These are phyloP conservation scores for Diaphora mendica DNA, from an alignment of 2,888 invertebrate species.

Conservation along the genomic window DNA sequence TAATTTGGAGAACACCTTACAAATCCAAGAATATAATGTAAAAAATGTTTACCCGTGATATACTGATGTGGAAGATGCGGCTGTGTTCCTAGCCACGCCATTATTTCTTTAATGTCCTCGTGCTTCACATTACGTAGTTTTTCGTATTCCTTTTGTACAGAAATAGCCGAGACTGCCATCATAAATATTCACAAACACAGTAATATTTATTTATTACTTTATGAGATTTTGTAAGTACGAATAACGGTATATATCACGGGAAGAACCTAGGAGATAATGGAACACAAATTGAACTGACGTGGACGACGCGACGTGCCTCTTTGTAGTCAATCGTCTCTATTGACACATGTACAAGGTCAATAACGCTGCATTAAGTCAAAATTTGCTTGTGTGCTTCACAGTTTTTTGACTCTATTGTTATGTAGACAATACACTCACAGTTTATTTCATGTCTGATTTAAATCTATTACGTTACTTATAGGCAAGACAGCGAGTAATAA, in stretches of 20 bases:
- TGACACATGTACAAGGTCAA: slow-evolving; percentile 49
- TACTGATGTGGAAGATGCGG: slow-evolving; percentile 85
- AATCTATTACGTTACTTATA: background rate
- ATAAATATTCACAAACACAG: slow-evolving; percentile 27
- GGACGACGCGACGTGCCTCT: slow-evolving; percentile 24
- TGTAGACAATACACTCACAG: slow-evolving; percentile 1
- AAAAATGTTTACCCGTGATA: slow-evolving; percentile 74
- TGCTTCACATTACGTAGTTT: slow-evolving; percentile 85
- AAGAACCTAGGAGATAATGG: slow-evolving; percentile 37
- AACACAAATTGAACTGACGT: slow-evolving; percentile 42
- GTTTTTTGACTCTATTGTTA: background rate
- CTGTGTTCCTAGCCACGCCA: slow-evolving; percentile 87
- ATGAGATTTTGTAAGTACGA: slow-evolving; percentile 4
- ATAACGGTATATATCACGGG: slow-evolving; percentile 27
- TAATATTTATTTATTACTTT: slow-evolving; percentile 9
- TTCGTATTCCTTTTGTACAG: slow-evolving; percentile 79
- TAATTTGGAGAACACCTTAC: background rate
- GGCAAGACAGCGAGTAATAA: background rate
- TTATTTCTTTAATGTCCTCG: slow-evolving; percentile 84
- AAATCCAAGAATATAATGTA: background rate
- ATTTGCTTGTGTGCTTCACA: slow-evolving; percentile 2
- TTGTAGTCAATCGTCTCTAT: slow-evolving; percentile 45
- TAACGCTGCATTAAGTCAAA: slow-evolving; percentile 14
- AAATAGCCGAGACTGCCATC: slow-evolving; percentile 53
- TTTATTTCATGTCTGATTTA: slow-evolving; percentile 1